Percentiles rank a stretch among this genome's conserved stretches.
These are phyloP conservation scores for Apteryx mantelli DNA, from an alignment of 2,113 vertebrate genomes.

Conservation along the genomic window DNA sequence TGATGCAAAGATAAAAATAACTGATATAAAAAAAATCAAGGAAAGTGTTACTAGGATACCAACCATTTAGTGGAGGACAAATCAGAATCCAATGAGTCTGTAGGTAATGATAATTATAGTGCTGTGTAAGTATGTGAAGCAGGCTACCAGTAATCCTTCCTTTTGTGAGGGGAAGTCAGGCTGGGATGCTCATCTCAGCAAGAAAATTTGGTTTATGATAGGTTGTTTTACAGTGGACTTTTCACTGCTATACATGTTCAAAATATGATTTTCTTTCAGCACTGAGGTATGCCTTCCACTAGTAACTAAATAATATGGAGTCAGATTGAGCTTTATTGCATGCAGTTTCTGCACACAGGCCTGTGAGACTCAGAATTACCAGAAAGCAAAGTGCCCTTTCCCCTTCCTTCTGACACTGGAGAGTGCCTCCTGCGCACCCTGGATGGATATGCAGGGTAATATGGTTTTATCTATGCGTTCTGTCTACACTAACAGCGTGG, in stretches of 20 bases:
- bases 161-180: neutral
- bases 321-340: neutral
- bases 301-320: neutral
- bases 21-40: neutral
- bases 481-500: neutral
- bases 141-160: neutral
- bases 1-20: conserved; percentile 33
- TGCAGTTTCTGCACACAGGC: neutral
- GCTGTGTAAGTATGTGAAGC: neutral
- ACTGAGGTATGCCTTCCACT: neutral
- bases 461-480: neutral
- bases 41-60: conserved; percentile 56
- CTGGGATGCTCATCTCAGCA: neutral
- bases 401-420: too few species aligned
- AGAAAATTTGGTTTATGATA: neutral
- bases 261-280: neutral
- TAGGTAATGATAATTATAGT: conserved; percentile 31
- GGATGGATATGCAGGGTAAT: neutral
- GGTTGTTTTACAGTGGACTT: neutral
- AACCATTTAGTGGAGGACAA: neutral
- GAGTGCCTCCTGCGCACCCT: neutral
- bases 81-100: conserved; percentile 18
- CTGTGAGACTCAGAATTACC: neutral
- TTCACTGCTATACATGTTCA: neutral
- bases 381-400: neutral